These are phyloP conservation scores for Eurypyga helias DNA, from an alignment of 2,113 vertebrate species.

Conservation along the genomic window DNA sequence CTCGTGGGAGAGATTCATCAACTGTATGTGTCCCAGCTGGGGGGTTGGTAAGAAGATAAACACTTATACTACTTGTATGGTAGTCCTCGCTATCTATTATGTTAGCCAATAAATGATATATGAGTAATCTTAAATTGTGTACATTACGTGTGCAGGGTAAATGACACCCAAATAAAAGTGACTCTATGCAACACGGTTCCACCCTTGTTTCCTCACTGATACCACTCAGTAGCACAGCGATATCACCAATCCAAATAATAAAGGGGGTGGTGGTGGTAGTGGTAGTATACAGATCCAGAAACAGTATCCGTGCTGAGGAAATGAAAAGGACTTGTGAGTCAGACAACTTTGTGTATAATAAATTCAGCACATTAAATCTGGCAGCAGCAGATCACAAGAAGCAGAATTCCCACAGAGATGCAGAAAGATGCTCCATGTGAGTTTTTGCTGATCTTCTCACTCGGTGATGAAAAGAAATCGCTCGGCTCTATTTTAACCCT, in stretches of 20 bases:
- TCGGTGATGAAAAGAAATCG: constrained; percentile 13
- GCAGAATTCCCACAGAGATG: constrained; percentile 62
- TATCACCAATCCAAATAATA: background rate
- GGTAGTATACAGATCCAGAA: background rate
- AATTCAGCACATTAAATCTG: constrained; percentile 58
- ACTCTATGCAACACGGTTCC: background rate
- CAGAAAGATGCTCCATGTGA: constrained; percentile 43
- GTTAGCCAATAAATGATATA: background rate
- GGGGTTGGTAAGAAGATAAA: background rate
- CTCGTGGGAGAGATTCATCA: background rate
- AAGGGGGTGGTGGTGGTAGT: background rate
- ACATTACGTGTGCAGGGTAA: background rate
- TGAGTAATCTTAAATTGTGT: background rate
- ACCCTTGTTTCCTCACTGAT: background rate
- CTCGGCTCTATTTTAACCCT: constrained; percentile 25
- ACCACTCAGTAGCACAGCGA: background rate
- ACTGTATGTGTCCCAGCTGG: accelerated
- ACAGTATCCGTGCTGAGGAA: background rate
- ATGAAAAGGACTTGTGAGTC: constrained; percentile 10
- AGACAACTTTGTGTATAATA: constrained; percentile 45
- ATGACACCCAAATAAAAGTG: background rate
- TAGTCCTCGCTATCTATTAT: background rate
- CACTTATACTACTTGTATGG: background rate
- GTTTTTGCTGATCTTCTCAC: constrained; percentile 60
- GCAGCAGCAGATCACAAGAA: constrained; percentile 60